Base-by-base conservation (phyloP, 1,140 invertebrate genomes). In the Rhopalosiphum maidis region DNA sequence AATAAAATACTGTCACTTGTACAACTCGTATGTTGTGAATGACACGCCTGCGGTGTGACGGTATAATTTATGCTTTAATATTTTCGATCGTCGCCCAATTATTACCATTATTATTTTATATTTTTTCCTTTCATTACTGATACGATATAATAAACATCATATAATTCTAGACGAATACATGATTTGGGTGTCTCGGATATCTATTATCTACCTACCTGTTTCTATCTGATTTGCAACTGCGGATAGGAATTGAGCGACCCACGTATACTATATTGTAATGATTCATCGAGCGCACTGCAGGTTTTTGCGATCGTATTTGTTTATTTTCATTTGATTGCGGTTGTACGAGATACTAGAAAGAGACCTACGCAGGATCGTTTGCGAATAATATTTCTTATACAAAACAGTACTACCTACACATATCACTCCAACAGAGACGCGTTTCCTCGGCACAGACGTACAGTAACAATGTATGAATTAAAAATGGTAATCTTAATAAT, bases 51-150 rank as follows among this genome's bases (percentile, higher is more conserved):
- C 4, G n/a, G 60, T 22, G 60, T 77, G 60, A 77, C 60, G 60
- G 18, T 48, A 46, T 88, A 88, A 88, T 88, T 88, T 88, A 88
- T 48, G 46, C 86, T 46, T 35, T 15, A 48, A 51, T 51, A 51
- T 88, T 48, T 88, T 88, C 46, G 86, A 48, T 46, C 15, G 11
- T 88, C 46, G 46, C 46, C 46, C 43, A 48, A 88, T 88, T 88
- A 51, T 48, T 46, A 18, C n/a, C 8, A 18, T 88, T 88, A n/a
- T n/a, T 18, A 30, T 87, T 46, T 77, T 5, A n/a, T 48, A 21
- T 48, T 22, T 48, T 51, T 43, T 46, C 18, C 86, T n/a, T 48
- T n/a, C 60, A 77, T 35, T 77, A 77, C 43, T n/a, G 43, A 41
- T 46, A 46, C 30, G 1, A 25, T 6, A 43, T 18, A 77, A 21